A percentile compares a stretch with the other conserved stretches of the same genome.
These are phyloP conservation scores for Cantharis flavilabris DNA, from an alignment of 2,888 invertebrate genomes.

Conservation along the genomic window DNA sequence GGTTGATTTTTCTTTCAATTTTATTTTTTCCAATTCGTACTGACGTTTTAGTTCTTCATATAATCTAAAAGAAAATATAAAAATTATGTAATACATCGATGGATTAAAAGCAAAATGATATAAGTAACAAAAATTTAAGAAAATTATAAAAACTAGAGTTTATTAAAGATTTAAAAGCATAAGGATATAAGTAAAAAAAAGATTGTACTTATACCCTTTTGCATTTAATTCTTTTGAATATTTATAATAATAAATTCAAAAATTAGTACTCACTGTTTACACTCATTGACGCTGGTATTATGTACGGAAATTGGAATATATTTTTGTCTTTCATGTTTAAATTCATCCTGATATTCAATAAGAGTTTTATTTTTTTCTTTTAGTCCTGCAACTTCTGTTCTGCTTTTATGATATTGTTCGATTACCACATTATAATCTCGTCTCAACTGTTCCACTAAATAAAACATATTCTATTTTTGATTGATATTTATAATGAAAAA, in stretches of 20 bases:
- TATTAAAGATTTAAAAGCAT: no score
- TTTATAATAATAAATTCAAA: not conserved
- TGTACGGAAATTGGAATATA: constrained; percentile 69
- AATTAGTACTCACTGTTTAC: constrained; percentile 61
- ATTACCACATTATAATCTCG: constrained; percentile 69
- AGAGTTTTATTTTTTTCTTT: constrained; percentile 64
- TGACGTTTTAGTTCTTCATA: constrained; percentile 77
- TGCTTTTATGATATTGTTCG: constrained; percentile 64
- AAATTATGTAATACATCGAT: no score
- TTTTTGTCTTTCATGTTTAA: constrained; percentile 59
- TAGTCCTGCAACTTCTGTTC: constrained; percentile 62
- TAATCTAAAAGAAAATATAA: constrained; percentile 55
- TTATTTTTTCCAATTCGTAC: constrained; percentile 70
- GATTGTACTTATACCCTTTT: no score
- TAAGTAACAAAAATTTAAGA: no score
- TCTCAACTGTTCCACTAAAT: constrained; percentile 64
- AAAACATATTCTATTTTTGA: no score
- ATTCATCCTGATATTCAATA: constrained; percentile 58
- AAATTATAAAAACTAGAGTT: no score
- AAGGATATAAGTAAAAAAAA: no score
- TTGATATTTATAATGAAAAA: no score
- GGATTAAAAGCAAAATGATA: not conserved
- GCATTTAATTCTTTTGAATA: no score
- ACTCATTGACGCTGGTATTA: constrained; percentile 71
- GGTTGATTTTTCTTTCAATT: constrained; percentile 60